Percentiles rank a stretch among this genome's conserved stretches.
Conservation (phyloP, 2,888 invertebrate species). For the Empis stercorea region DNA sequence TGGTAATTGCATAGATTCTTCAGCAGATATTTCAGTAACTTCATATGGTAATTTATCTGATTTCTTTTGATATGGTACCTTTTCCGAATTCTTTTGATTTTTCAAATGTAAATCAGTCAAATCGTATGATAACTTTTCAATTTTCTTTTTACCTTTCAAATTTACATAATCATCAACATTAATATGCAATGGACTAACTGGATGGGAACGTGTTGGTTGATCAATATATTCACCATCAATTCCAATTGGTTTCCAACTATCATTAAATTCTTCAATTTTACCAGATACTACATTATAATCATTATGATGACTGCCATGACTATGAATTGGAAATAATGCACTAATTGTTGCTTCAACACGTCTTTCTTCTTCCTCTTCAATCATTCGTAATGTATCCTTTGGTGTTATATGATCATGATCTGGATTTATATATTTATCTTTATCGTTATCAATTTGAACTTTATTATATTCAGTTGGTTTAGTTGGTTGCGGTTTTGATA, state of each 20-base stretch:
- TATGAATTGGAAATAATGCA: conserved; percentile 2
- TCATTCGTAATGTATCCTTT: conserved; percentile 17
- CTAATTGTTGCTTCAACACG: conserved; percentile 23
- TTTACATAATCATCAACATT: neutral
- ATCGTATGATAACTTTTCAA: neutral
- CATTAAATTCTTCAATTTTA: conserved; percentile 24
- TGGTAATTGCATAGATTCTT: conserved; percentile 5
- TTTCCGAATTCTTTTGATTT: neutral
- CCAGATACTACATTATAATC: conserved; percentile 21
- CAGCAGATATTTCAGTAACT: conserved; percentile 6
- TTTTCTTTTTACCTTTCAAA: neutral
- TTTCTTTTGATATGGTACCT: neutral
- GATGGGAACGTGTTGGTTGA: neutral
- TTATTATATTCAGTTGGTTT: neutral
- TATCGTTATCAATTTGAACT: neutral
- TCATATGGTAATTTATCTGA: neutral
- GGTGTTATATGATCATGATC: neutral
- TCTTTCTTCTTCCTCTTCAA: conserved; percentile 30
- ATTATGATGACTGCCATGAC: neutral
- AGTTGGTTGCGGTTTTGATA: neutral
- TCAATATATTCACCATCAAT: neutral
- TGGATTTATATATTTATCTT: neutral
- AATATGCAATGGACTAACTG: neutral
- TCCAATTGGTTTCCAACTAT: conserved; percentile 24
- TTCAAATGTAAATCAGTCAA: conserved; percentile 7